These are phyloP conservation scores for Phragmatobia fuliginosa DNA, from an alignment of 2,888 invertebrate species.

Conservation along the genomic window DNA sequence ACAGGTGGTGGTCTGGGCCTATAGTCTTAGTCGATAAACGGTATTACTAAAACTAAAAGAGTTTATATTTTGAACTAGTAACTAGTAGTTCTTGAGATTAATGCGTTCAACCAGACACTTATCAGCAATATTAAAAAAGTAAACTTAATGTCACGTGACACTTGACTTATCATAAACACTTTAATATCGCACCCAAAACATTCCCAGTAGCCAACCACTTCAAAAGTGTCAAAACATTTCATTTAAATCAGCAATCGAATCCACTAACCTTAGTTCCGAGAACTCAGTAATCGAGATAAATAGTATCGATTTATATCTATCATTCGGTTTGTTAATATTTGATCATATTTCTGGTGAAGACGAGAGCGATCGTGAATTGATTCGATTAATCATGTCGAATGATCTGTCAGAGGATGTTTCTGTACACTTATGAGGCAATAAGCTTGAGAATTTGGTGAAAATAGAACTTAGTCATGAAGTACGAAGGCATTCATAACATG, in stretches of 20 bases:
- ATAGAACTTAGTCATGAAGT: not conserved
- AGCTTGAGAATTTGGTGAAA: not conserved
- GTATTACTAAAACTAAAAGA: too few species aligned
- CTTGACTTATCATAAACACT: slow-evolving; percentile 1
- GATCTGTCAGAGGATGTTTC: slow-evolving; percentile 26
- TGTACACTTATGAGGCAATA: slow-evolving; percentile 18
- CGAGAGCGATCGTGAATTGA: slow-evolving; percentile 43
- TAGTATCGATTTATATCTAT: slow-evolving; percentile 69
- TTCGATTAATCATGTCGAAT: slow-evolving; percentile 46
- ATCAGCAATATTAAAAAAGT: not conserved
- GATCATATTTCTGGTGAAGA: slow-evolving; percentile 41
- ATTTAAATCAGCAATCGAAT: slow-evolving; percentile 36
- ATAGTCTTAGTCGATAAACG: too few species aligned
- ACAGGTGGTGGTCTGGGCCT: too few species aligned
- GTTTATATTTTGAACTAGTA: too few species aligned
- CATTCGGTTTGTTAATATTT: slow-evolving; percentile 58
- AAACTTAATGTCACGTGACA: not conserved
- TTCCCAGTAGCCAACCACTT: slow-evolving; percentile 28
- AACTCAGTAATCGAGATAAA: slow-evolving; percentile 68
- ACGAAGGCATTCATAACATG: not conserved
- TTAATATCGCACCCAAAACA: slow-evolving; percentile 16
- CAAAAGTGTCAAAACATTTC: slow-evolving; percentile 43
- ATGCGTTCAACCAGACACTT: too few species aligned
- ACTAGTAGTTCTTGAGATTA: too few species aligned
- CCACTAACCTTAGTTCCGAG: slow-evolving; percentile 47